phyloP scores from a whole-genome alignment of 2,113 vertebrate species.

The Gobio gobio region DNA sequence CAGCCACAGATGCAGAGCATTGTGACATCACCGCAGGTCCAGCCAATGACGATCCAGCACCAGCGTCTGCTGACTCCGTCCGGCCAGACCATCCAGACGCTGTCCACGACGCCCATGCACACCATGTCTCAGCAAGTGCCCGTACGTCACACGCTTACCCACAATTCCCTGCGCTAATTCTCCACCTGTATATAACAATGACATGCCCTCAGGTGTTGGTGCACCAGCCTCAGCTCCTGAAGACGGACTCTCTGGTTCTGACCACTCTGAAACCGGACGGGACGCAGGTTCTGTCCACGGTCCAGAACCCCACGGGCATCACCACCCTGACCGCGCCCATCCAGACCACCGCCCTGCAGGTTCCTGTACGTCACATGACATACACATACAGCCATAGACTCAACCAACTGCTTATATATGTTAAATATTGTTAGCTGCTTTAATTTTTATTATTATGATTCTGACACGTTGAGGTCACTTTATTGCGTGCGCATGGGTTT shows the following conservation, averaged over 20 bases:
- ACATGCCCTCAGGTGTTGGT: slow-evolving; percentile 83
- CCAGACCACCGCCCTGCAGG: slow-evolving; percentile 91
- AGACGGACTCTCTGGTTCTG: slow-evolving; percentile 94
- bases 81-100: slow-evolving; percentile 91
- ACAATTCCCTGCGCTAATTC: too few species aligned
- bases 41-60: slow-evolving; percentile 93
- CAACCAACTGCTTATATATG: too few species aligned
- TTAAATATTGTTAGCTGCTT: too few species aligned
- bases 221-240: slow-evolving; percentile 97
- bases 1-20: slow-evolving; percentile 95
- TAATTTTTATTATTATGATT: too few species aligned
- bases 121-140: slow-evolving; percentile 89
- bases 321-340: slow-evolving; percentile 88
- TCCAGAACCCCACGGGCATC: slow-evolving; percentile 89
- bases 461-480: too few species aligned
- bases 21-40: slow-evolving; percentile 89
- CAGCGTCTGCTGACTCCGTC: slow-evolving; percentile 88
- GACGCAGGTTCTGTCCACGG: slow-evolving; percentile 88
- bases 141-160: slow-evolving; percentile 43
- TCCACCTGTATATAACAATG: too few species aligned
- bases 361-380: slow-evolving; percentile 69
- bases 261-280: slow-evolving; percentile 93
- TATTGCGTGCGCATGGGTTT: too few species aligned
- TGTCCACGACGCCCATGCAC: slow-evolving; percentile 84
- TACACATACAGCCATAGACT: background rate